These are phyloP conservation scores for Chinchilla lanigera DNA, from an alignment of 2,113 vertebrate genomes.

Conservation along the genomic window DNA sequence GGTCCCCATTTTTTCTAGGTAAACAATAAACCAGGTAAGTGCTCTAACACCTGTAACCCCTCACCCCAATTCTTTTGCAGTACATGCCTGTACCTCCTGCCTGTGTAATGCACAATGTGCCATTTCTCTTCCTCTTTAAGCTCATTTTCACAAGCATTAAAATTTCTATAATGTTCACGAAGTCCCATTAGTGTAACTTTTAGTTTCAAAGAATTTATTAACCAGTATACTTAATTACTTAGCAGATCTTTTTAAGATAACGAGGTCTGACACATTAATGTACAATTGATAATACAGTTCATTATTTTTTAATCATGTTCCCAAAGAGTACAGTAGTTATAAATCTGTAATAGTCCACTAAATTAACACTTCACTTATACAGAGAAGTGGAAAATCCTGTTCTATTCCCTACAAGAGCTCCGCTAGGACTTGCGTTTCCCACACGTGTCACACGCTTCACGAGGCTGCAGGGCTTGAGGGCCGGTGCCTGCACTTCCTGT, in stretches of 20 bases:
- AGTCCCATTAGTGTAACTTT: constrained; percentile 42
- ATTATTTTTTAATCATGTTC: constrained; percentile 75
- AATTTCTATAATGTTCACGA: constrained; percentile 29
- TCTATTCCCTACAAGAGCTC: not conserved
- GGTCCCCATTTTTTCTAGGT: not conserved
- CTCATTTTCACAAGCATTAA: not conserved
- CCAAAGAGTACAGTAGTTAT: constrained; percentile 62
- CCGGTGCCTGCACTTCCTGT: not conserved
- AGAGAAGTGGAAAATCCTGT: constrained; percentile 19
- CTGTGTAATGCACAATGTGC: not conserved
- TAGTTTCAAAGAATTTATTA: constrained; percentile 63
- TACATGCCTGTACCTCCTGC: not conserved
- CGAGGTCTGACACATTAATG: constrained; percentile 65
- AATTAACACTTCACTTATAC: constrained; percentile 63
- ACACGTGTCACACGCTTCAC: not conserved
- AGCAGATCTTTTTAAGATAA: constrained; percentile 73
- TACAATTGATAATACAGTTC: constrained; percentile 66
- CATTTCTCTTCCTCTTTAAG: not conserved
- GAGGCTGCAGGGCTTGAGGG: not conserved
- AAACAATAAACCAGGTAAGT: not conserved
- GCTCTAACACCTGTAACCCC: not conserved
- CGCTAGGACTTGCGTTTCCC: not conserved
- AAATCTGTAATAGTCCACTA: constrained; percentile 66
- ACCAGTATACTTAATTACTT: constrained; percentile 62
- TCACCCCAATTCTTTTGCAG: not conserved